phyloP scores from a whole-genome alignment of 2,888 invertebrate species.

The Neoascia interrupta region DNA sequence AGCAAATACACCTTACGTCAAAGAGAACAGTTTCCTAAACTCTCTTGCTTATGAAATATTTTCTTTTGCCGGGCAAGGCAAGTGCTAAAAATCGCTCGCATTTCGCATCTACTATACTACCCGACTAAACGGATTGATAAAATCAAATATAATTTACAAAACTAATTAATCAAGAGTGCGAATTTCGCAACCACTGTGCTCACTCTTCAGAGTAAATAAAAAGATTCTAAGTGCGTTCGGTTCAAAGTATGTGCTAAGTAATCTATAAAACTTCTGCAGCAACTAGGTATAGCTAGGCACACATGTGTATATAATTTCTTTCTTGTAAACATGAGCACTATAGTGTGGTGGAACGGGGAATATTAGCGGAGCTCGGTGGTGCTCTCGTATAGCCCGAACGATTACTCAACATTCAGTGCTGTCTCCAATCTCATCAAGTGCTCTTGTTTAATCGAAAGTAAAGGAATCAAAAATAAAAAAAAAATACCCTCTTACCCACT shows the following conservation, averaged over 20 bases:
- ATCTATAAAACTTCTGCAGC: conserved; percentile 16
- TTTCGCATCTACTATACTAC: no score
- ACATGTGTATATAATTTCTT: conserved; percentile 10
- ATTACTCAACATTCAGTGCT: conserved; percentile 65
- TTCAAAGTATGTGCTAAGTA: background rate
- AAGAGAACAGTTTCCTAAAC: conserved; percentile 17
- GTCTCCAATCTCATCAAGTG: conserved; percentile 65
- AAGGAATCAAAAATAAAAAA: background rate
- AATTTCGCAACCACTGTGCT: background rate
- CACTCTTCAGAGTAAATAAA: background rate
- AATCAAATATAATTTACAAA: conserved; percentile 43
- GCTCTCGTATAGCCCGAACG: conserved; percentile 42
- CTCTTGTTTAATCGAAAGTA: conserved; percentile 63
- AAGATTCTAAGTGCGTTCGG: background rate
- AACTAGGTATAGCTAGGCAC: conserved; percentile 1
- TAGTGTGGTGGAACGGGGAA: conserved; percentile 26
- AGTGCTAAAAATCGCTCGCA: background rate
- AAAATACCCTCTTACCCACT: no score
- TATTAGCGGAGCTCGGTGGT: conserved; percentile 34
- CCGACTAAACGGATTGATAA: no score
- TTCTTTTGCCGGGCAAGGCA: conserved; percentile 35
- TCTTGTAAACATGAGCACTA: conserved; percentile 52
- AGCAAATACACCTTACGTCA: background rate
- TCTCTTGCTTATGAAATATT: conserved; percentile 12
- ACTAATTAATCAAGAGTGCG: conserved; percentile 17